Percentiles rank a stretch among this genome's conserved stretches.
phyloP scores from a whole-genome alignment of 2,113 vertebrate species.

The Hystrix brachyura region DNA sequence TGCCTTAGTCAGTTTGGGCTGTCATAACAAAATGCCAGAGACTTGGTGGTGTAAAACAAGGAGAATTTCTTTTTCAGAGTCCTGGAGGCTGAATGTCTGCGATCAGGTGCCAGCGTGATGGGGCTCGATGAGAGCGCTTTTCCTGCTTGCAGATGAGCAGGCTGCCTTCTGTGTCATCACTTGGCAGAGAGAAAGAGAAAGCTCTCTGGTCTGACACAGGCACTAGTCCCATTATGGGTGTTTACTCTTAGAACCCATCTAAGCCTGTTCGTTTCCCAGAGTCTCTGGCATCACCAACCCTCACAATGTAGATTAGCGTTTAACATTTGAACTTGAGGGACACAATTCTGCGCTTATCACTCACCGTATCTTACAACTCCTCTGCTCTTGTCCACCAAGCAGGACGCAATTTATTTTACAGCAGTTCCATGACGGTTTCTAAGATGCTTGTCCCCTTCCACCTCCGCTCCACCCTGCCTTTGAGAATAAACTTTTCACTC shows the following conservation, averaged over 20 bases:
- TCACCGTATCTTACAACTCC: too few relatives aligned
- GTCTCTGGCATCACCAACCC: rapidly evolving
- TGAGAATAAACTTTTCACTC: background rate
- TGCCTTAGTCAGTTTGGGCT: too few relatives aligned
- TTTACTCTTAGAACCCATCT: background rate
- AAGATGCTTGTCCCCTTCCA: background rate
- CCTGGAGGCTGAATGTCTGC: background rate
- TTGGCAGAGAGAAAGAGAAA: too few relatives aligned
- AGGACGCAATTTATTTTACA: too few relatives aligned
- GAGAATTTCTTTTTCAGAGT: too few relatives aligned
- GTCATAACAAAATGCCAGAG: too few relatives aligned
- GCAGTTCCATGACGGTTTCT: background rate
- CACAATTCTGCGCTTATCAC: rapidly evolving
- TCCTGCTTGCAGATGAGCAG: background rate
- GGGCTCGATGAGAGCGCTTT: too few relatives aligned
- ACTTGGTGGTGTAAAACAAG: background rate
- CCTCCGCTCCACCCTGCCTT: rapidly evolving
- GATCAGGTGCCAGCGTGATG: background rate
- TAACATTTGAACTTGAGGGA: rapidly evolving
- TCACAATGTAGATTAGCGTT: background rate
- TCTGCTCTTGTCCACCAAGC: rapidly evolving
- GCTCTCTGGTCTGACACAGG: too few relatives aligned
- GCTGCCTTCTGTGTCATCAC: background rate
- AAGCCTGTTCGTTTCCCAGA: background rate
- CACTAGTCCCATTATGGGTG: too few relatives aligned